These are phyloP conservation scores for Clarias platycephalus DNA, from an alignment of 2,797 vertebrate species.

Conservation along the genomic window DNA sequence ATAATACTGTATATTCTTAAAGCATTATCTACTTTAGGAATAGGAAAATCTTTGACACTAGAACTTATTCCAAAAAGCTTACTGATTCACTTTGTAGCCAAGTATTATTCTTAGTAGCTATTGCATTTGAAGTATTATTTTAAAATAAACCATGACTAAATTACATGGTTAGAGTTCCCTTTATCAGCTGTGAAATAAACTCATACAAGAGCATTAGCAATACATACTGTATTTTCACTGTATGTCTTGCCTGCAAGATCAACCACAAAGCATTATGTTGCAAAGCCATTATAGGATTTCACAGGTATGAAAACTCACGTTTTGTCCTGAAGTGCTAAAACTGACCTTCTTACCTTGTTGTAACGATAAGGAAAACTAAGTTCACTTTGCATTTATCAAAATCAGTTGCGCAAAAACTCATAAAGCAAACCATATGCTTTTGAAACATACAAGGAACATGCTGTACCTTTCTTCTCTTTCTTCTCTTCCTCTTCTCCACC, in stretches of 20 bases:
- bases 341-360: neutral
- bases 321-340: neutral
- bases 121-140: neutral
- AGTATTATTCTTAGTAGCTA: neutral
- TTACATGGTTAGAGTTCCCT: neutral
- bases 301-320: neutral
- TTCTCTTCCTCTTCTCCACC: constrained; percentile 92
- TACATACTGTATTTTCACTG: neutral
- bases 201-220: neutral
- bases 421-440: neutral
- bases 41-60: neutral
- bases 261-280: neutral
- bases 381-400: neutral
- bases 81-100: neutral
- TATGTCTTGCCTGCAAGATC: neutral
- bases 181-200: neutral
- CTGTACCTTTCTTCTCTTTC: constrained; percentile 94
- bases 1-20: neutral
- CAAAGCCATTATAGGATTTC: neutral
- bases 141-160: neutral
- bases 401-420: neutral
- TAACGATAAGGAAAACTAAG: neutral
- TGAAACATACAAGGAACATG: neutral
- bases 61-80: neutral
- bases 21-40: no score